Percentiles rank a stretch among this genome's conserved stretches.
Evolutionary conservation across 1,140 invertebrate species (phyloP).

Genomic region (Camponotus pennsylvanicus): DNA sequence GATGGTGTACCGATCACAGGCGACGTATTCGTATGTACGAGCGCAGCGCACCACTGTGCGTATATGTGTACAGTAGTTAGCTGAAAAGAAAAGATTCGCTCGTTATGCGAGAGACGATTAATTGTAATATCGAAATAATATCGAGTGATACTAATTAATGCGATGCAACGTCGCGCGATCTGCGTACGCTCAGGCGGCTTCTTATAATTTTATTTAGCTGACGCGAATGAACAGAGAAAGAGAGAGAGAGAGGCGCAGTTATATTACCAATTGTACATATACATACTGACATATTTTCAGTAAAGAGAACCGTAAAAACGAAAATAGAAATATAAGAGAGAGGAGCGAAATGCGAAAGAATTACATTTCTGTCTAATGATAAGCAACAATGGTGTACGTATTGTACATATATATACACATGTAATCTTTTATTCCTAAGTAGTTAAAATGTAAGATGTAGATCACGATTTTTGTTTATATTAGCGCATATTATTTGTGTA

Average conservation of each 20-base stretch:
- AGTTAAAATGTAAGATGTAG: slow-evolving; percentile 71
- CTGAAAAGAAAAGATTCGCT: neutral
- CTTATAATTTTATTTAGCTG: slow-evolving; percentile 69
- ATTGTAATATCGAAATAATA: slow-evolving; percentile 26
- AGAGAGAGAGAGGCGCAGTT: slow-evolving; percentile 33
- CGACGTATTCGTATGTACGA: slow-evolving; percentile 57
- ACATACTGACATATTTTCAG: slow-evolving; percentile 76
- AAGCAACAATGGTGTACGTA: slow-evolving; percentile 73
- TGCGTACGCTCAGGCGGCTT: slow-evolving; percentile 19
- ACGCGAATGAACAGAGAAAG: slow-evolving; percentile 43
- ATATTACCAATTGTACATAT: slow-evolving; percentile 71
- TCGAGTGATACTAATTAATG: slow-evolving; percentile 50
- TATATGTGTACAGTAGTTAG: slow-evolving; percentile 51
- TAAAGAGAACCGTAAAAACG: slow-evolving; percentile 29
- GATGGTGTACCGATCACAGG: slow-evolving; percentile 35
- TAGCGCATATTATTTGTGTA: slow-evolving; percentile 43
- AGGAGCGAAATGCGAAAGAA: neutral
- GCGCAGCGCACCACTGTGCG: slow-evolving; percentile 44
- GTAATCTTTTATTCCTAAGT: slow-evolving; percentile 68
- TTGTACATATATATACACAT: slow-evolving; percentile 62
- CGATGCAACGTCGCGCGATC: neutral
- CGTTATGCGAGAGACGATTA: neutral
- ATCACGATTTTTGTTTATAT: slow-evolving; percentile 69
- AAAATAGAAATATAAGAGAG: neutral
- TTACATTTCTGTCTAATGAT: slow-evolving; percentile 24